Evolutionary conservation across 2,888 invertebrate species (phyloP).

Genomic region (Platypus cylindrus): DNA sequence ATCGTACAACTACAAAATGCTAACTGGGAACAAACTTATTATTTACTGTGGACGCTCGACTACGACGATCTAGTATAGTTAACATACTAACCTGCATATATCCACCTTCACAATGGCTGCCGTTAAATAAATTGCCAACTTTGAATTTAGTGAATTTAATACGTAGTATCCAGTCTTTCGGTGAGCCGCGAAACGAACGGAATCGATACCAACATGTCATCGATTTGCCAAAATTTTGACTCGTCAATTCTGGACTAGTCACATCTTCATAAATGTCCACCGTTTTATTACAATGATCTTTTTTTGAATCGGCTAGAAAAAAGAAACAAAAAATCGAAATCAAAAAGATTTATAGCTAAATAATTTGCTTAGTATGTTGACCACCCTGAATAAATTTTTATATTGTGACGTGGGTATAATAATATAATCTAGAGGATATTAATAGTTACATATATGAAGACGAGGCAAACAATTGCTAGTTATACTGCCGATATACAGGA

Average conservation of each 20-base stretch:
- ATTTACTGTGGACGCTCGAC: too few species aligned
- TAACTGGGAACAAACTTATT: too few species aligned
- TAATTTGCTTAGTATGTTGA: too few species aligned
- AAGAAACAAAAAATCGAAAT: conserved; percentile 5
- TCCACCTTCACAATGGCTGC: conserved; percentile 77
- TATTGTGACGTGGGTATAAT: too few species aligned
- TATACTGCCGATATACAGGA: too few species aligned
- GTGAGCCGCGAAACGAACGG: conserved; percentile 73
- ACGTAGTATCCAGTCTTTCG: conserved; percentile 80
- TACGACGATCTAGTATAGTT: too few species aligned
- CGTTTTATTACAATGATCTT: conserved; percentile 87
- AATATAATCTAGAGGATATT: too few species aligned
- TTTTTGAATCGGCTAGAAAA: conserved; percentile 47
- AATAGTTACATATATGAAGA: too few species aligned
- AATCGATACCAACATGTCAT: conserved; percentile 86
- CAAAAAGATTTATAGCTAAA: too few species aligned
- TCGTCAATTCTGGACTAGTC: conserved; percentile 72
- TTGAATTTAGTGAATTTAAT: conserved; percentile 88
- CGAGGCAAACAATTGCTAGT: too few species aligned
- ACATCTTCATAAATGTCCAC: conserved; percentile 90
- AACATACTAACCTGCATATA: conserved; percentile 64
- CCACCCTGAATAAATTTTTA: too few species aligned
- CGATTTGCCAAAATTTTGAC: conserved; percentile 70
- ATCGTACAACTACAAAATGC: too few species aligned
- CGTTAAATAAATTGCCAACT: conserved; percentile 75